phyloP scores from a whole-genome alignment of 2,888 invertebrate genomes.

The Clistopyga incitator region DNA sequence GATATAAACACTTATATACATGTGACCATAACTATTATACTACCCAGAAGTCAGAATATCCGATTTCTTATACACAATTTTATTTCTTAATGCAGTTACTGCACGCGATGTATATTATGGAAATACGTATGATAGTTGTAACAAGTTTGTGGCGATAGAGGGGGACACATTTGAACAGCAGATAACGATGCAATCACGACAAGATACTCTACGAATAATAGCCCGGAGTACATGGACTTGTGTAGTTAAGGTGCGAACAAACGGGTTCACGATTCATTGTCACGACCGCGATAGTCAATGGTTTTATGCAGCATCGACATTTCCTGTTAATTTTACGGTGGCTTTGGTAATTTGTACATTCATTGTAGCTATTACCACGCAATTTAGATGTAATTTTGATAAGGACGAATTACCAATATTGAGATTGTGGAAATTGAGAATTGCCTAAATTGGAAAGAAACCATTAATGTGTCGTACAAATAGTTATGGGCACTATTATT shows the following conservation, averaged over 20 bases:
- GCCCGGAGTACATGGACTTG: neutral
- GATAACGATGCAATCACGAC: slow-evolving; percentile 8
- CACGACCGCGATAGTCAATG: neutral
- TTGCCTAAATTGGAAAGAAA: too few species aligned
- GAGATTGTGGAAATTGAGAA: too few species aligned
- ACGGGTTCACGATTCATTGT: neutral
- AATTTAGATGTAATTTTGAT: too few species aligned
- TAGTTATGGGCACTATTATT: too few species aligned
- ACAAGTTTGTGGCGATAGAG: neutral
- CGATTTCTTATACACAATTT: slow-evolving; percentile 45
- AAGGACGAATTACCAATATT: too few species aligned
- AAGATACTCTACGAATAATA: slow-evolving; percentile 6
- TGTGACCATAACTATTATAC: slow-evolving; percentile 37
- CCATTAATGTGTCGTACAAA: too few species aligned
- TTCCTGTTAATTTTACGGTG: neutral
- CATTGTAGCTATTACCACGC: too few species aligned
- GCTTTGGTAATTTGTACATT: neutral
- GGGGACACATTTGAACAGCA: slow-evolving; percentile 10
- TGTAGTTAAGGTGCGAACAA: slow-evolving; percentile 1
- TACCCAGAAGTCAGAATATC: slow-evolving; percentile 28
- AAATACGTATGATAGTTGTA: neutral
- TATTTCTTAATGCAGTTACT: slow-evolving; percentile 7
- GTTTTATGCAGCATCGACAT: neutral
- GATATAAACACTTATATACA: slow-evolving; percentile 1
- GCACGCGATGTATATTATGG: slow-evolving; percentile 19